A percentile compares a stretch with the other conserved stretches of the same genome.
Evolutionary conservation across 2,113 vertebrate genomes (phyloP).

Genomic region (Pimephales promelas): DNA sequence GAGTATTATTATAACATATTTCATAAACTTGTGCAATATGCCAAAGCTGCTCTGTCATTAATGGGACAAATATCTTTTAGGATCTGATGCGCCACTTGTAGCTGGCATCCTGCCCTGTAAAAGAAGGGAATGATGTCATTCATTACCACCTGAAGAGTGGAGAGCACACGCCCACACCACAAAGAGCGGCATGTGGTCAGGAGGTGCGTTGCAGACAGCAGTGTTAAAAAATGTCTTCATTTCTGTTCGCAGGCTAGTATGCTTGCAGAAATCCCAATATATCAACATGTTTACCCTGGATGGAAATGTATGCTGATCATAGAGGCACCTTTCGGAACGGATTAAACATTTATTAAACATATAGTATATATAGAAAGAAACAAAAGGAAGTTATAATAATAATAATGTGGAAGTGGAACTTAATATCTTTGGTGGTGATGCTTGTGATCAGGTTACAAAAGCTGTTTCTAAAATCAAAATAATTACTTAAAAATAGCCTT

Average conservation of each 20-base stretch:
- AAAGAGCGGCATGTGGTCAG: constrained; percentile 20
- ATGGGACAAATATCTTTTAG: constrained; percentile 36
- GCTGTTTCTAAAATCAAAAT: background rate
- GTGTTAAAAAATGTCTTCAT: background rate
- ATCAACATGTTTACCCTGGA: background rate
- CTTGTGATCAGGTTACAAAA: background rate
- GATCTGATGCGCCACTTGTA: constrained; percentile 28
- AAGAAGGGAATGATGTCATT: constrained; percentile 54
- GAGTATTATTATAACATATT: background rate
- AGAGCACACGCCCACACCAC: constrained; percentile 8
- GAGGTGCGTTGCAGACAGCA: background rate
- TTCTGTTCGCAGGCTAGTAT: background rate
- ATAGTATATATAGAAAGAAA: background rate
- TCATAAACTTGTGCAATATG: background rate
- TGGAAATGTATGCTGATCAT: background rate
- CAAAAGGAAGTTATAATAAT: background rate
- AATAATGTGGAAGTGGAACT: background rate
- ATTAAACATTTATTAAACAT: background rate
- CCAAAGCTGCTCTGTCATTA: constrained; percentile 19
- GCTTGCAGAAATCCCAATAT: background rate
- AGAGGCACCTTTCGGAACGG: background rate
- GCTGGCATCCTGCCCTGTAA: constrained; percentile 43
- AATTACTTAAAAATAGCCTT: background rate
- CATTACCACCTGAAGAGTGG: constrained; percentile 39
- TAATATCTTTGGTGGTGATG: background rate